Percentiles rank a stretch among this genome's conserved stretches.
Evolutionary conservation across 53 echinoderm and acorn worm species (phyloP).

Genomic region (Hippasteria phrygiana): DNA sequence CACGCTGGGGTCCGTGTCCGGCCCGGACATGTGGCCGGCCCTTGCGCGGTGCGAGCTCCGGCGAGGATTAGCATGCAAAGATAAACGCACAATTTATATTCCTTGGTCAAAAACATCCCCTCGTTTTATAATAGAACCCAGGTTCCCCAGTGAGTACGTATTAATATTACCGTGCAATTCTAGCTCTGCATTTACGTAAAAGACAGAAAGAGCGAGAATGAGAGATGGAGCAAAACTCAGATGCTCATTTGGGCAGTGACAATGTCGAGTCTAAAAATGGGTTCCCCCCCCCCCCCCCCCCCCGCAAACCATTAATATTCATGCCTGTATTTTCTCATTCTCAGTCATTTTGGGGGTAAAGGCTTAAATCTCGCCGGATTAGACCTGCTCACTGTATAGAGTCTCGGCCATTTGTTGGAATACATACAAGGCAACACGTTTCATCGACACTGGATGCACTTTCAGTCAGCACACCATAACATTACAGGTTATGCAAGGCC

Average conservation of each 20-base stretch:
- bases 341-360: neutral
- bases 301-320: conserved; percentile 35
- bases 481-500: too few relatives aligned
- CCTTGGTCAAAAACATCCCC: neutral
- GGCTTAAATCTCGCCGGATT: conserved; percentile 26
- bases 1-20: neutral
- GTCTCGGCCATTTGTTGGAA: neutral
- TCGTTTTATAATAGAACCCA: neutral
- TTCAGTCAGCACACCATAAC: neutral
- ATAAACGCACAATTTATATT: conserved; percentile 68
- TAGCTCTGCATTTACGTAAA: neutral
- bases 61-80: conserved; percentile 24
- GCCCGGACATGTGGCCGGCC: neutral
- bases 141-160: neutral
- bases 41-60: neutral
- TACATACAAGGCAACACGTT: neutral
- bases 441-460: conserved; percentile 54
- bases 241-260: conserved; percentile 4
- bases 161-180: neutral
- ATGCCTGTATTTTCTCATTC: neutral
- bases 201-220: neutral
- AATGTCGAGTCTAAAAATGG: neutral
- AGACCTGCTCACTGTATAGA: neutral
- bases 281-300: neutral
- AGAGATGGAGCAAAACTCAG: neutral